Evolutionary conservation across 2,113 vertebrate species (phyloP).

Genomic region (Ondatra zibethicus): DNA sequence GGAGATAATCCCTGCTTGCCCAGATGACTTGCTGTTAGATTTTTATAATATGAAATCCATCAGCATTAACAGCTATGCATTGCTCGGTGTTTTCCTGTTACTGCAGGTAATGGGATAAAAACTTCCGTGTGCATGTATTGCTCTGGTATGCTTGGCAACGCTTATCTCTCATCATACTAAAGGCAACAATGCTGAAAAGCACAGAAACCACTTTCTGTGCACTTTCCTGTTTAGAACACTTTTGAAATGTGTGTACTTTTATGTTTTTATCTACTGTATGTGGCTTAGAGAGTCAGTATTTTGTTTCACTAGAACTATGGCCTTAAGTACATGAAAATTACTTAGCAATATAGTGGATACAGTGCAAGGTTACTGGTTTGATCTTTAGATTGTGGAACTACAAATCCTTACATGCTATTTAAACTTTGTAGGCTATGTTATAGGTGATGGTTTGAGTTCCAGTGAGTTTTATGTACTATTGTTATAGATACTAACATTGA

Average conservation of each 20-base stretch:
- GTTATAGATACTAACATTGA: conserved; percentile 61
- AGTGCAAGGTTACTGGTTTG: conserved; percentile 61
- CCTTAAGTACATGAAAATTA: conserved; percentile 69
- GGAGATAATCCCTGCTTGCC: neutral
- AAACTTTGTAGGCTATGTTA: conserved; percentile 68
- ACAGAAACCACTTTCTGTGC: conserved; percentile 62
- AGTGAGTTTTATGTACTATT: conserved; percentile 68
- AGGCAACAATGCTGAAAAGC: conserved; percentile 46
- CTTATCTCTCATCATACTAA: conserved; percentile 68
- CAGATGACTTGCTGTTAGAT: neutral
- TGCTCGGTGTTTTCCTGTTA: conserved; percentile 47
- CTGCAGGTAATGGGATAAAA: conserved; percentile 64
- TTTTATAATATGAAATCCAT: neutral
- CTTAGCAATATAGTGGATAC: conserved; percentile 64
- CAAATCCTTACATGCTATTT: conserved; percentile 70
- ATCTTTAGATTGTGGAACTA: conserved; percentile 78
- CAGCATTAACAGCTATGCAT: neutral
- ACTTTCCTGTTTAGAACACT: conserved; percentile 70
- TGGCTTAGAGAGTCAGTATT: conserved; percentile 75
- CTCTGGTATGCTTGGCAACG: conserved; percentile 66
- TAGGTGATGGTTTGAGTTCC: conserved; percentile 75
- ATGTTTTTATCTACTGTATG: conserved; percentile 72
- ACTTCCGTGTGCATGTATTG: conserved; percentile 31
- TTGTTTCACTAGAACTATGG: conserved; percentile 70
- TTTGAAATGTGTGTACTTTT: conserved; percentile 68